Evolutionary conservation across 1,140 invertebrate genomes (phyloP).

Genomic region (Paraescarpia echinospica): DNA sequence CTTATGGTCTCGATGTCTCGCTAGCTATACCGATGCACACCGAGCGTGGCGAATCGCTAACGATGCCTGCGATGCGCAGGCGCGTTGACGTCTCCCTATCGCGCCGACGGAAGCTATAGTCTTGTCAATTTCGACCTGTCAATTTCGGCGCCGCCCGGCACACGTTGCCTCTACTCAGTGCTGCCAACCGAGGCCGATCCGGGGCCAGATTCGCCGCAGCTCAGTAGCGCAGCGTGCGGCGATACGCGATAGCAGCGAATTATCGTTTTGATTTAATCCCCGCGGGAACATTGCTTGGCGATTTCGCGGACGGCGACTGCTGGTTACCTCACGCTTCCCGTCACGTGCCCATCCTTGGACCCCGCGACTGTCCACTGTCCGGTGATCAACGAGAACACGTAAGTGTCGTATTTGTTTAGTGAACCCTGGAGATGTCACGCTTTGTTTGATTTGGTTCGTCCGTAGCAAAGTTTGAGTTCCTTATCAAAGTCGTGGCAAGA

Average conservation of each 20-base stretch:
- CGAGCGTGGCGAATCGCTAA: neutral
- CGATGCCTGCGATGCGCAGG: neutral
- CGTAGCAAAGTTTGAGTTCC: neutral
- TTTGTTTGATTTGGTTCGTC: constrained; percentile 1
- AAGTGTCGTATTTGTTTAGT: neutral
- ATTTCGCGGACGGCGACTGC: neutral
- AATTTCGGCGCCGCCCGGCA: neutral
- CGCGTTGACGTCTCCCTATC: neutral
- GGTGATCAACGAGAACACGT: neutral
- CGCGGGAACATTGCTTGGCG: neutral
- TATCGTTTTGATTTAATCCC: constrained; percentile 6
- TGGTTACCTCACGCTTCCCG: no score
- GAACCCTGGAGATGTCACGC: neutral
- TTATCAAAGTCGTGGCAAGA: neutral
- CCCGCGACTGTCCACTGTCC: neutral
- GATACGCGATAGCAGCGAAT: neutral
- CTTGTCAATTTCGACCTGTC: constrained; percentile 4
- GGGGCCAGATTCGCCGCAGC: neutral
- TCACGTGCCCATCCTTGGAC: neutral
- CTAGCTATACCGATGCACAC: neutral
- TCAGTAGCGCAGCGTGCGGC: constrained; percentile 2
- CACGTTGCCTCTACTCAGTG: neutral
- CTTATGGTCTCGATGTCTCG: neutral
- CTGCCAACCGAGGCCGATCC: neutral
- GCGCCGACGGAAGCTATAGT: neutral